These are phyloP conservation scores for Pterostichus madidus DNA, from an alignment of 2,888 invertebrate genomes.

Conservation along the genomic window DNA sequence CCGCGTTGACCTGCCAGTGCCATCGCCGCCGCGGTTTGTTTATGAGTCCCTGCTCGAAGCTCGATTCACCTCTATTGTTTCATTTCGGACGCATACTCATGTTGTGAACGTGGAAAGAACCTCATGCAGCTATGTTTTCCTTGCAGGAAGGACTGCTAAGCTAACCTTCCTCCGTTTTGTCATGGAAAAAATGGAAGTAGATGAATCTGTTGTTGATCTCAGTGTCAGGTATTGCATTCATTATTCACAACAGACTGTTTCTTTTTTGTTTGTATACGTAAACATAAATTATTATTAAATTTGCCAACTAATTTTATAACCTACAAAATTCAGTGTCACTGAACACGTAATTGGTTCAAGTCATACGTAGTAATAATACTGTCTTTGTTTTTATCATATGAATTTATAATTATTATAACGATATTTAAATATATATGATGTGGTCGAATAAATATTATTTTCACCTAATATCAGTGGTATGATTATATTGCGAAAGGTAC, in stretches of 20 bases:
- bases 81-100: neutral
- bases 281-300: too few relatives aligned
- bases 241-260: slow-evolving; percentile 1
- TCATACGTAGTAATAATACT: too few relatives aligned
- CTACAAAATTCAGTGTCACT: too few relatives aligned
- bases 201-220: slow-evolving; percentile 93
- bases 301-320: too few relatives aligned
- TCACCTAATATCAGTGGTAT: neutral
- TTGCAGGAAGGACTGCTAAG: slow-evolving; percentile 60
- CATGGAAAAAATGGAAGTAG: slow-evolving; percentile 90
- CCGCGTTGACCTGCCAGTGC: slow-evolving; percentile 69
- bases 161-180: slow-evolving; percentile 64
- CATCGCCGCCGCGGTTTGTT: slow-evolving; percentile 67
- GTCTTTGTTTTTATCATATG: too few relatives aligned
- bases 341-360: too few relatives aligned
- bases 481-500: slow-evolving; percentile 57
- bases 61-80: slow-evolving; percentile 57
- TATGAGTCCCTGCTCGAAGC: slow-evolving; percentile 67
- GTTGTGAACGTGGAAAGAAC: slow-evolving; percentile 9
- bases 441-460: neutral
- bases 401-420: neutral
- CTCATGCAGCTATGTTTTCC: slow-evolving; percentile 45
- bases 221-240: slow-evolving; percentile 84
- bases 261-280: neutral
- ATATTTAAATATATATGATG: too few relatives aligned